These are phyloP conservation scores for Chymomyza procnemis DNA, from an alignment of 2,888 invertebrate genomes.

Conservation along the genomic window DNA sequence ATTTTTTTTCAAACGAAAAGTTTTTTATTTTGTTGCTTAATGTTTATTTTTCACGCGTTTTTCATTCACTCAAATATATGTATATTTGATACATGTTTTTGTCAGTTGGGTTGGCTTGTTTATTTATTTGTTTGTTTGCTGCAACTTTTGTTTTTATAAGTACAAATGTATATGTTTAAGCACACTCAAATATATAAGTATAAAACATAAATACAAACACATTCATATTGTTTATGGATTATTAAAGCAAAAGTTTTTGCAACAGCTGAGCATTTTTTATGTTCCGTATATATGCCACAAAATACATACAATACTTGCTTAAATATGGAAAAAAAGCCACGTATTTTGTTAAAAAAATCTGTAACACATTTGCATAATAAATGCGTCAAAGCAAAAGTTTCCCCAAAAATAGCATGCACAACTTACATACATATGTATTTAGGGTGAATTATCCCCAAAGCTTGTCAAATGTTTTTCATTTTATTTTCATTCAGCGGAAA, in stretches of 20 bases:
- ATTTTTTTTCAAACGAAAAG: not conserved
- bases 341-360: not conserved
- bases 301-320: not conserved
- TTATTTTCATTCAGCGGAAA: conserved; percentile 25
- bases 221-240: conserved; percentile 22
- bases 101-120: not conserved
- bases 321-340: not conserved
- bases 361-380: conserved; percentile 21
- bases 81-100: not conserved
- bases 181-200: too few species aligned
- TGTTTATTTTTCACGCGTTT: not conserved
- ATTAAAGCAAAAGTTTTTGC: conserved; percentile 32
- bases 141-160: not conserved
- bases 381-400: conserved; percentile 8
- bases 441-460: conserved; percentile 5
- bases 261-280: not conserved
- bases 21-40: not conserved
- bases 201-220: too few species aligned
- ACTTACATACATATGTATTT: too few species aligned
- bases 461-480: conserved; percentile 1
- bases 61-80: not conserved
- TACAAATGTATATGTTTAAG: not conserved
- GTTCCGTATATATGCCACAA: not conserved
- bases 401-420: not conserved
- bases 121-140: not conserved